Base-by-base conservation (phyloP, 2,113 vertebrate species). In the Myrmecophaga tridactyla region DNA sequence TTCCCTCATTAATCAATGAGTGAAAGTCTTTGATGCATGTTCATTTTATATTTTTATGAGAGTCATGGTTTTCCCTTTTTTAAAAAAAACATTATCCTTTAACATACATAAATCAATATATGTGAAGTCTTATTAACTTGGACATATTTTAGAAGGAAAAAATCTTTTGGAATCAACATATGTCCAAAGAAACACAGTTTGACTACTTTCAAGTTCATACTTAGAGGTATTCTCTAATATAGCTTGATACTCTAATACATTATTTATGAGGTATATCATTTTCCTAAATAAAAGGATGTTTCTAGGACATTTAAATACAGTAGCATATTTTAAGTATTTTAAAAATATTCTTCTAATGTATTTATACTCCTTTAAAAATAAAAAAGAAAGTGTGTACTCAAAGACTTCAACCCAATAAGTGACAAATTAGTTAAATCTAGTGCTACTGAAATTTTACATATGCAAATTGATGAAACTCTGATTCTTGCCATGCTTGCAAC, bases 351-450 rank as follows among this genome's bases (percentile, higher is more conserved):
- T 27, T 92, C 53, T 91, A 95, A 89, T 69, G 84, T 87, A 69
- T 92, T 75, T 90, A 85, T 86, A 58, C 17, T 90, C 27, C 70
- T 20, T 90, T 88, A 81, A 90, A 88, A 95, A 69, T 29, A 92
- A 88, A 89, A 75, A 80, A 76, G 43, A 67, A 67, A 63, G 29
- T 92, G 20, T 53, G 58, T 46, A 58, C 91, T 89, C 67, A 89
- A 91, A 97, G 25, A 48, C n/a, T 88, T 90, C 58, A 91, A n/a
- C 75, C 69, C 86, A 93, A 89, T 89, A 93, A 92, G 81, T 77
- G 67, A 48, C 20, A 63, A 94, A 87, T 90, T 86, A 86, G 39
- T 86, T 39, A 90, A 86, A 83, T 73, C 69, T 41, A 72, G 69
- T 62, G 85, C 92, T 69, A 89, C 91, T 86, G 43, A 89, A 94